Base-by-base conservation (phyloP, 2,888 invertebrate species). In the Mongoloraphidia duomilia region DNA sequence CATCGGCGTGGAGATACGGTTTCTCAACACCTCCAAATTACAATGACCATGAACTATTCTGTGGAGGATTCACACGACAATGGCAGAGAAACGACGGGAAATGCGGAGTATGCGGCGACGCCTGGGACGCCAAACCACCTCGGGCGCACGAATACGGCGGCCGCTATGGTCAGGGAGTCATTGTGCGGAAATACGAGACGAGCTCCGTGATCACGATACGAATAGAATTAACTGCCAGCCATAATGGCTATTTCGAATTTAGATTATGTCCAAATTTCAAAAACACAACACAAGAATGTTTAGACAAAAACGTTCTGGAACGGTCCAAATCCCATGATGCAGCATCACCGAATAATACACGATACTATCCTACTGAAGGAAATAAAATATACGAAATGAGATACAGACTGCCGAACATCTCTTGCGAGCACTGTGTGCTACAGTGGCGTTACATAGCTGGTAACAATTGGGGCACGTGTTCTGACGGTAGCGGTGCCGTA, bases 391-490 rank as follows among this genome's bases (percentile, higher is more conserved):
- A 88, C 64, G 84, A 88, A 61, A 83, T 84, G 65, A 65, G 64
- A 52, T 68, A 65, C 51, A 58, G 59, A 44, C 53, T 73, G 38
- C 80, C 79, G 1, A 80, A 75, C 38, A 60, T 88, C 12, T 77
- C 80, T 42, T 92, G 92, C 63, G 67, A 75, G 10, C 88, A 88
- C 63, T 92, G 92, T 62, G 78, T 92, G 4, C 69, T 92, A 50
- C 92, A 92, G 62, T 92, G 92, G 92, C 76, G 83, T 56, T 92
- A 92, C 65, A 75, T 86, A 49, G 89, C 91, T 41, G 89, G 84
- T 62, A 88, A 88, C 61, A 87, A 86, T 62, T 89, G 88, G 88
- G 87, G 87, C 1, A 73, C 71, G 11, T 85, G 85, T 59, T 72
- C 72, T 1, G 79, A 84, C 60, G 84, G 83, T 0, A 79, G 77